phyloP scores from a whole-genome alignment of 2,113 vertebrate species.

The Odobenus rosmarus region DNA sequence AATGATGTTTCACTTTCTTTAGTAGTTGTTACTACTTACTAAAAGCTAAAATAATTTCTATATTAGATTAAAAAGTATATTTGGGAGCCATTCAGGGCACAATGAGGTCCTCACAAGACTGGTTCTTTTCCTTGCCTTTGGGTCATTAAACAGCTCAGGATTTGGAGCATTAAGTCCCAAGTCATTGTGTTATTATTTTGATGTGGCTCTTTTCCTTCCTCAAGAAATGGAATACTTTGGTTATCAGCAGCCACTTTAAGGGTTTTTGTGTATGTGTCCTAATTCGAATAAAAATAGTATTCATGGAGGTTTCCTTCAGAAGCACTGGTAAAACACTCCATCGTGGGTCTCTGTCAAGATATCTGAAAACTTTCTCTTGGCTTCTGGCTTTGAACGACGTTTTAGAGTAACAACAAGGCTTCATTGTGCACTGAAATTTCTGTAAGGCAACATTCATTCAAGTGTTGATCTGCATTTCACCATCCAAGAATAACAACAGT shows the following conservation, averaged over 20 bases:
- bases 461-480: conserved; percentile 86
- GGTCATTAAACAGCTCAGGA: conserved; percentile 10
- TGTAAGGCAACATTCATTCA: conserved; percentile 90
- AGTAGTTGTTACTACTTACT: conserved; percentile 2
- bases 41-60: conserved; percentile 49
- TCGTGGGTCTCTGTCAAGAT: conserved; percentile 79
- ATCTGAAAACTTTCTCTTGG: conserved; percentile 88
- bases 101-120: conserved; percentile 20
- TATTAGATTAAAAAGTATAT: conserved; percentile 52
- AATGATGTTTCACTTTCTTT: conserved; percentile 43
- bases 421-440: conserved; percentile 86
- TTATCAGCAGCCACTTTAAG: conserved; percentile 62
- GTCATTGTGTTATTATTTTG: conserved; percentile 51
- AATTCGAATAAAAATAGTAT: conserved; percentile 76
- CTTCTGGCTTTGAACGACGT: conserved; percentile 86
- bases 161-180: conserved; percentile 48
- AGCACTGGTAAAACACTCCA: conserved; percentile 68
- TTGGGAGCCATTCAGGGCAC: background rate
- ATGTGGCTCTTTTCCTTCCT: conserved; percentile 60
- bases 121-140: conserved; percentile 15
- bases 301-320: conserved; percentile 76
- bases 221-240: background rate
- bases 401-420: conserved; percentile 88
- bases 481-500: conserved; percentile 88
- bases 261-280: conserved; percentile 67